A percentile compares a stretch with the other conserved stretches of the same genome.
phyloP scores from a whole-genome alignment of 2,888 invertebrate genomes.

The Nomada ruficornis region DNA sequence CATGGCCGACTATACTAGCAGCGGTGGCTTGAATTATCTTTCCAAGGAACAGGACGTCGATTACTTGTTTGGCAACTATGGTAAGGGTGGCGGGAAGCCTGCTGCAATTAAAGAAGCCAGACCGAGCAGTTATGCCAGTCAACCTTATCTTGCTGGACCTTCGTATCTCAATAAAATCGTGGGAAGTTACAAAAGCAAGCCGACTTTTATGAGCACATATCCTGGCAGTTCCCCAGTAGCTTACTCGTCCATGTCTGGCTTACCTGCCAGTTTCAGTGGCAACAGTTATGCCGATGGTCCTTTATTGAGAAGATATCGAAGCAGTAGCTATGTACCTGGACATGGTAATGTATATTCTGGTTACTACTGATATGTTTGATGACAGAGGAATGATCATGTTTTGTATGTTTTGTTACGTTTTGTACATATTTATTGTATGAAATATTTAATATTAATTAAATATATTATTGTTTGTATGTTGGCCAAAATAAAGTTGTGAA shows the following conservation, averaged over 20 bases:
- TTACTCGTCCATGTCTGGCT: constrained; percentile 65
- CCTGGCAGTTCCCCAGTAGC: constrained; percentile 53
- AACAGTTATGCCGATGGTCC: constrained; percentile 62
- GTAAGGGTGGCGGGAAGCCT: constrained; percentile 73
- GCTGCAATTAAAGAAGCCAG: constrained; percentile 73
- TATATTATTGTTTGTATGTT: constrained; percentile 47
- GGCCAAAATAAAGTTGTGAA: constrained; percentile 61
- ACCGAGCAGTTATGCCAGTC: constrained; percentile 57
- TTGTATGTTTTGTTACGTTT: constrained; percentile 37
- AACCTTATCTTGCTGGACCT: constrained; percentile 49
- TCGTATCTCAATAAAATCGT: constrained; percentile 64
- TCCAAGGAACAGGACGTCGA: constrained; percentile 66
- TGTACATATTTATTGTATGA: constrained; percentile 61
- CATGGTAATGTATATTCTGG: constrained; percentile 51
- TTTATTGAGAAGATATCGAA: constrained; percentile 67
- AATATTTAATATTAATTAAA: constrained; percentile 48
- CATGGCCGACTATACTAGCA: constrained; percentile 51
- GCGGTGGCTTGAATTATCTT: constrained; percentile 59
- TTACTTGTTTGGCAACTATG: constrained; percentile 66
- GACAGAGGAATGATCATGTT: neutral
- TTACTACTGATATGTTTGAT: constrained; percentile 55
- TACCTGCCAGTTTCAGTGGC: constrained; percentile 60
- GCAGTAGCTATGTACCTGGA: constrained; percentile 56
- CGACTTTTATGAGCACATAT: constrained; percentile 46
- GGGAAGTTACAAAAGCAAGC: constrained; percentile 73